Percentiles rank a stretch among this genome's conserved stretches.
Conservation (phyloP, 2,888 invertebrate species). For the Polydrusus pterygomalis region DNA sequence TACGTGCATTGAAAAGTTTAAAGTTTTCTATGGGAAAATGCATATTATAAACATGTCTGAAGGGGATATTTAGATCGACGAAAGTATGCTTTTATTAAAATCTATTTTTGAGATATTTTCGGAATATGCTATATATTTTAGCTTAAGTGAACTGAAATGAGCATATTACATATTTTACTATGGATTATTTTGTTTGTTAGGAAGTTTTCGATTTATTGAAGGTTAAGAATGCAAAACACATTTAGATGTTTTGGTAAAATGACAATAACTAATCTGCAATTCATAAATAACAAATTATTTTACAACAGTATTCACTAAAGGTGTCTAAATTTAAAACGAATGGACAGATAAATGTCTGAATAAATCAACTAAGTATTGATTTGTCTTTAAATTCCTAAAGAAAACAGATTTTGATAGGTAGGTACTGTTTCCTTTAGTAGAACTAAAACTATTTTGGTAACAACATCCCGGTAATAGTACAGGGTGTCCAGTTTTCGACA, state of each 20-base stretch:
- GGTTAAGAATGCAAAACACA: slow-evolving; percentile 17
- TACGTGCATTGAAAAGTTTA: slow-evolving; percentile 52
- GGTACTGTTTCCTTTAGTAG: too few species aligned
- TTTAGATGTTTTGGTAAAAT: neutral
- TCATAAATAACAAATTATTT: too few species aligned
- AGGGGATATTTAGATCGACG: slow-evolving; percentile 49
- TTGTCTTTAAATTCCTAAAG: too few species aligned
- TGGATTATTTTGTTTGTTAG: slow-evolving; percentile 40
- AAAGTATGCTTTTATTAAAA: slow-evolving; percentile 55
- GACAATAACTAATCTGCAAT: too few species aligned
- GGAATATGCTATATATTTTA: slow-evolving; percentile 24
- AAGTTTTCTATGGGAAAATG: slow-evolving; percentile 46
- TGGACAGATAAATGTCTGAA: too few species aligned
- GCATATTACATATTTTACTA: slow-evolving; percentile 27
- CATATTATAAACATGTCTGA: slow-evolving; percentile 53
- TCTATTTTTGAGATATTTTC: slow-evolving; percentile 51
- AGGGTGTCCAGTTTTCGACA: too few species aligned
- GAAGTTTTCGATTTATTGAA: slow-evolving; percentile 31
- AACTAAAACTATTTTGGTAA: too few species aligned
- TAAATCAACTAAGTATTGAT: too few species aligned
- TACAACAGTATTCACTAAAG: too few species aligned
- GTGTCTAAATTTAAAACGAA: too few species aligned
- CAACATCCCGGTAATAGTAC: too few species aligned
- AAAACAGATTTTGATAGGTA: too few species aligned
- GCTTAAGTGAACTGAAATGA: slow-evolving; percentile 22